Percentiles rank a stretch among this genome's conserved stretches.
Conservation (phyloP, 2,113 vertebrate species). For the Desmodus rotundus region DNA sequence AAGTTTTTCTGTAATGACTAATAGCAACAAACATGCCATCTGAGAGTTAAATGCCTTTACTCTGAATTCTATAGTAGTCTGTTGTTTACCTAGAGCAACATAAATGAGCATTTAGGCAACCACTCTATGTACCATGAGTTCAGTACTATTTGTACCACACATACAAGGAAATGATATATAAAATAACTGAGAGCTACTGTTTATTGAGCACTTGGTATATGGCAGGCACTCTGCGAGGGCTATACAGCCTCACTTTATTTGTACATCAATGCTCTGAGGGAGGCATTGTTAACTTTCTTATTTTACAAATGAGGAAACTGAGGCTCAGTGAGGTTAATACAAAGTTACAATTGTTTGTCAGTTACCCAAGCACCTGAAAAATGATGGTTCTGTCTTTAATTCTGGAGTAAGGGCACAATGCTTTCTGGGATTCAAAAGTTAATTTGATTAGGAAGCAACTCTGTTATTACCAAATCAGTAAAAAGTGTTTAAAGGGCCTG, state of each 20-base stretch:
- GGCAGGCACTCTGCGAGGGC: not conserved
- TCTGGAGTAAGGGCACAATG: not conserved
- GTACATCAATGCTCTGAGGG: not conserved
- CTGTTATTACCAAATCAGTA: not conserved
- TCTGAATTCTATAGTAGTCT: not conserved
- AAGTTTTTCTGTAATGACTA: conserved; percentile 9
- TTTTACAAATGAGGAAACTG: not conserved
- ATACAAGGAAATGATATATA: not conserved
- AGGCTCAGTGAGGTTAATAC: not conserved
- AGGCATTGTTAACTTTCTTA: not conserved
- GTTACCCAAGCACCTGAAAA: not conserved
- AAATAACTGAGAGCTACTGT: not conserved
- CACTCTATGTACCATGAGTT: not conserved
- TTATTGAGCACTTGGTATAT: not conserved
- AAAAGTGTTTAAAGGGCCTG: not conserved
- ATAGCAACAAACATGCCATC: not conserved
- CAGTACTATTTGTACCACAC: not conserved
- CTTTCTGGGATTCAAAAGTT: not conserved
- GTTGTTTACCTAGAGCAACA: not conserved
- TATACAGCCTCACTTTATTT: not conserved
- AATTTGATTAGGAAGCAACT: not conserved
- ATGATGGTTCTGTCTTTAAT: not conserved
- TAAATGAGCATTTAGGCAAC: not conserved
- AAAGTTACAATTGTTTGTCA: not conserved
- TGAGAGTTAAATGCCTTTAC: conserved; percentile 7